Conservation (phyloP, 1,140 invertebrate genomes). For the Pararge aegeria region DNA sequence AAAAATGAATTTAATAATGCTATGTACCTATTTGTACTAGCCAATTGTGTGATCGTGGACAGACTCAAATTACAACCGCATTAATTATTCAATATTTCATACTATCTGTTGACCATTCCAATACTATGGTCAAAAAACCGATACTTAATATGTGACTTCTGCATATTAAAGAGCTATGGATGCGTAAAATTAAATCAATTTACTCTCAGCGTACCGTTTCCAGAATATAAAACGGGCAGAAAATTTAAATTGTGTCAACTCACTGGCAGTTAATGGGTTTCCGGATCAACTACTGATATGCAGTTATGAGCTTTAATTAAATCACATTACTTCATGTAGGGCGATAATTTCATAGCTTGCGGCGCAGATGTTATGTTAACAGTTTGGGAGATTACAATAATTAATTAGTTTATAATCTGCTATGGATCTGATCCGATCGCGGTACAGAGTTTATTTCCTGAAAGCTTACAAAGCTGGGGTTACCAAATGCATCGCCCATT, state of each 20-base stretch:
- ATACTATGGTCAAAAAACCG: constrained; percentile 9
- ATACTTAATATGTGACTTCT: constrained; percentile 19
- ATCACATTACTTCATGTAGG: constrained; percentile 2
- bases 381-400: no score
- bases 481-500: neutral
- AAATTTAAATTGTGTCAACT: constrained; percentile 40
- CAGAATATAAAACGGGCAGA: constrained; percentile 30
- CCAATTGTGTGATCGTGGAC: no score
- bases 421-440: no score
- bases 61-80: neutral
- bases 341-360: neutral
- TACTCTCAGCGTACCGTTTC: constrained; percentile 14
- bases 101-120: neutral
- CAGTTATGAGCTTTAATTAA: constrained; percentile 28
- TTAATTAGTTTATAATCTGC: no score
- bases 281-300: constrained; percentile 35
- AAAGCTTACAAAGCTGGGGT: neutral
- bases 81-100: neutral
- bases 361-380: neutral
- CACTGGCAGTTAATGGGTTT: constrained; percentile 37
- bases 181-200: constrained; percentile 30
- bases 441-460: neutral
- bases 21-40: no score
- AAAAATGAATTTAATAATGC: no score
- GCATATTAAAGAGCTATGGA: constrained; percentile 18